These are phyloP conservation scores for Chauna torquata DNA, from an alignment of 2,113 vertebrate species.

Conservation along the genomic window DNA sequence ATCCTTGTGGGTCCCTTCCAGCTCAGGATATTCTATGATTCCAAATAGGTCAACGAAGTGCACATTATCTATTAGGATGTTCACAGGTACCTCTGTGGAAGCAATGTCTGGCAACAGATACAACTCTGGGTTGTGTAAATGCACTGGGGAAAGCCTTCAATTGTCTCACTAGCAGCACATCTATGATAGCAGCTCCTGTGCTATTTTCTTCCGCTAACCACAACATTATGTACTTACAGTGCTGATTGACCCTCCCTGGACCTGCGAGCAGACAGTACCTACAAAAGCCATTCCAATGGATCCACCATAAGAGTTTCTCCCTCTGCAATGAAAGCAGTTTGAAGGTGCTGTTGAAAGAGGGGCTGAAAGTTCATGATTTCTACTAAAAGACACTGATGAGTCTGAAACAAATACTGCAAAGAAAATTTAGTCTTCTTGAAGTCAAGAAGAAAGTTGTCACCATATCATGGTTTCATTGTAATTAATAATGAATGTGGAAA, in stretches of 20 bases:
- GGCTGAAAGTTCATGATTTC: background rate
- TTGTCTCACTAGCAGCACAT: background rate
- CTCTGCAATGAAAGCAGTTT: constrained; percentile 70
- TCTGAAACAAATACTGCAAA: background rate
- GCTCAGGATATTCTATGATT: too few species aligned
- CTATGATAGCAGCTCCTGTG: background rate
- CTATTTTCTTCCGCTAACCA: background rate
- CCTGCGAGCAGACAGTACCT: constrained; percentile 80
- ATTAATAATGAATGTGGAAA: background rate
- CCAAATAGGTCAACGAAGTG: background rate
- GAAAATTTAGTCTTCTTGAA: background rate
- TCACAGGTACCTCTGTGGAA: background rate
- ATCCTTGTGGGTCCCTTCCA: too few species aligned
- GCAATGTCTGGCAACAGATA: background rate
- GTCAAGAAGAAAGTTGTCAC: background rate
- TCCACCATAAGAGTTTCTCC: constrained; percentile 52
- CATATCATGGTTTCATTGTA: background rate
- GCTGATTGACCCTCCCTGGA: constrained; percentile 80
- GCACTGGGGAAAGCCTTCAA: background rate
- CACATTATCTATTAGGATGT: background rate
- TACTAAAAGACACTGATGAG: background rate
- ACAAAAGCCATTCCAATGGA: constrained; percentile 88
- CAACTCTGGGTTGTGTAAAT: background rate
- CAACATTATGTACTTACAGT: constrained; percentile 74
- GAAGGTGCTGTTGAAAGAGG: background rate